A percentile compares a stretch with the other conserved stretches of the same genome.
Evolutionary conservation across 2,113 vertebrate genomes (phyloP).

Genomic region (Myocastor coypus): DNA sequence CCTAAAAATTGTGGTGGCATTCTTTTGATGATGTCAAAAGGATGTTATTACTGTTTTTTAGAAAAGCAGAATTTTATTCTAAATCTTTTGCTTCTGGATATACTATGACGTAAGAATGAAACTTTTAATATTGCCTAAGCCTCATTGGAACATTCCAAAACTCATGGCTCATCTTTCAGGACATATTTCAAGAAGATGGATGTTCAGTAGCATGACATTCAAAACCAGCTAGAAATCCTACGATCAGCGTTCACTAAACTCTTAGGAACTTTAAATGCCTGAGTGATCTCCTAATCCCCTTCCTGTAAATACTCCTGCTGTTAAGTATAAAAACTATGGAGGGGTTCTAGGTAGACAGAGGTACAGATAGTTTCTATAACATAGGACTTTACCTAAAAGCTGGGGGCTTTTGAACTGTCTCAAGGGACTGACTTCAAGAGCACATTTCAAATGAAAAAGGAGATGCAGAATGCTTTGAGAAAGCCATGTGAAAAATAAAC

Average conservation of each 20-base stretch:
- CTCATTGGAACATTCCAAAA: not conserved
- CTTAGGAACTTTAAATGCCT: not conserved
- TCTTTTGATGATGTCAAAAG: not conserved
- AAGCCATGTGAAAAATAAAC: not conserved
- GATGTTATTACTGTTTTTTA: not conserved
- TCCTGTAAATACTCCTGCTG: not conserved
- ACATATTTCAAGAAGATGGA: not conserved
- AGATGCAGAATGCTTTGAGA: not conserved
- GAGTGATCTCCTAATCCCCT: not conserved
- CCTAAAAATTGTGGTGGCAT: not conserved
- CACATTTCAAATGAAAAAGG: not conserved
- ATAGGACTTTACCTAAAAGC: not conserved
- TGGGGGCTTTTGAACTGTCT: not conserved
- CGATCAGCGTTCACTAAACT: not conserved
- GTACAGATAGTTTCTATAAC: not conserved
- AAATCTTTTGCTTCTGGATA: not conserved
- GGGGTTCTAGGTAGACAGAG: not conserved
- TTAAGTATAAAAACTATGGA: not conserved
- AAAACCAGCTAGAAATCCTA: not conserved
- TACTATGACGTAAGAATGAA: not conserved
- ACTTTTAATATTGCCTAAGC: not conserved
- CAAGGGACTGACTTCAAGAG: not conserved
- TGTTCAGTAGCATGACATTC: conserved; percentile 2
- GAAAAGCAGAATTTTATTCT: not conserved
- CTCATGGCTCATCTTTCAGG: not conserved